Conservation (phyloP, 2,797 vertebrate genomes). For the Pangasius larnaudii region DNA sequence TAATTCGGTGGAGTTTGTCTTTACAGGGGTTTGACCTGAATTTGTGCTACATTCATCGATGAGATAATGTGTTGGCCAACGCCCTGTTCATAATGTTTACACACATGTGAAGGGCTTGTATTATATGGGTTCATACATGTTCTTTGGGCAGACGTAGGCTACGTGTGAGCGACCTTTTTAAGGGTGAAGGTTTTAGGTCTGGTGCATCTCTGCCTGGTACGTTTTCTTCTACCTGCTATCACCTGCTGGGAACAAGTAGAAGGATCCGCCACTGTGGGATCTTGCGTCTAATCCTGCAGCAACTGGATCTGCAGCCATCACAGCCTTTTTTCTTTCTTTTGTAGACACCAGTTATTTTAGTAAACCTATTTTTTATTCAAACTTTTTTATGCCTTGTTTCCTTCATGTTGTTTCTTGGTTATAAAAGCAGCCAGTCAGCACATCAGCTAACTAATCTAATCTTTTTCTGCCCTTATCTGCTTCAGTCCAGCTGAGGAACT, state of each 20-base stretch:
- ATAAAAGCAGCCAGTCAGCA: background rate
- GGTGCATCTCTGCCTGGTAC: background rate
- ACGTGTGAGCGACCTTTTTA: background rate
- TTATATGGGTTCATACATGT: background rate
- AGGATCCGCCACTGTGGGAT: background rate
- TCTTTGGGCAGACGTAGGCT: background rate
- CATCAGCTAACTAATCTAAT: background rate
- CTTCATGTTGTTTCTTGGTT: background rate
- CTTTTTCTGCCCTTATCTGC: background rate
- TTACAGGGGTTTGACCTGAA: constrained; percentile 8
- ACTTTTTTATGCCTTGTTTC: background rate
- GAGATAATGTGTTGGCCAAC: background rate
- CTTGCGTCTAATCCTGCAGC: background rate
- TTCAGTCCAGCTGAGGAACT: constrained; percentile 93
- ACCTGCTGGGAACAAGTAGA: too few species aligned
- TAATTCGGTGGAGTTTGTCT: background rate
- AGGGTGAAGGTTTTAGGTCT: background rate
- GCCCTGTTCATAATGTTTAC: background rate
- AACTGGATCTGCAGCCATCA: background rate
- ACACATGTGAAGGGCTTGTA: background rate
- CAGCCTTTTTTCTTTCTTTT: background rate
- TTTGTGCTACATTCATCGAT: background rate
- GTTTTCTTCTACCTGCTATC: background rate
- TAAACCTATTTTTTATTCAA: background rate
- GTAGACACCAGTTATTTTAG: background rate